Evolutionary conservation across 2,797 vertebrate species (phyloP), one percentile per base, ranked within the genome.

Genomic region (Schizothorax lantsangensis): DNA sequence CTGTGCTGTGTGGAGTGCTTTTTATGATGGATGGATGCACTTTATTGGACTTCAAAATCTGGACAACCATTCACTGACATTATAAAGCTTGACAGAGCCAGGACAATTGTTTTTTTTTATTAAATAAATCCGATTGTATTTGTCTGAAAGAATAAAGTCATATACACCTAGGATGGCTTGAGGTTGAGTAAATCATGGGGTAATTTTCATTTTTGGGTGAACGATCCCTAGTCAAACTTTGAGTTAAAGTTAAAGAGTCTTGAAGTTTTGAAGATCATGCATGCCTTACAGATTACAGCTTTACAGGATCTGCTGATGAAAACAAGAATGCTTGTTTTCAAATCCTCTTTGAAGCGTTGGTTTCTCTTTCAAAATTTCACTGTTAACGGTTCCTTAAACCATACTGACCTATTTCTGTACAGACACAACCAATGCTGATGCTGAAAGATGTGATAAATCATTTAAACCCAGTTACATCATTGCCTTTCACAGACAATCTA

Each of bases 321-420:
- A 83, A n/a, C 11, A 33, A 33, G 10, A 59, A 23, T 1, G 2
- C 19, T 10, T 23, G 14, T 45, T 62, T 80, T 80, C 84, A 80
- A 72, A 72, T 80, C 75, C 64, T 62, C 23, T 43, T 81, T 17
- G 1, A 7, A 54, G 19, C 71, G 54, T 1, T 81, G 47, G 45
- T 75, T 68, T 54, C 71, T n/a, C 49, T 73, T 69, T 43, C 14
- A 54, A 57, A 45, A 15, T 59, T 1, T 45, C 7, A 30, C 30
- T 15, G 38, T 62, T 3, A 47, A 64, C 68, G 40, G 17, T 79
- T 87, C 68, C 54, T 64, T 30, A 68, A 78, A 82, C 54, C 4
- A 10, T 21, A 64, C 4, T 30, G 49, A 30, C 62, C 19, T 21
- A 49, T 47, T 81, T 81, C 43, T 43, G 54, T 36, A 45, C 3